A percentile compares a stretch with the other conserved stretches of the same genome.
Conservation (phyloP, 2,797 vertebrate species). For the Sus cebifrons region DNA sequence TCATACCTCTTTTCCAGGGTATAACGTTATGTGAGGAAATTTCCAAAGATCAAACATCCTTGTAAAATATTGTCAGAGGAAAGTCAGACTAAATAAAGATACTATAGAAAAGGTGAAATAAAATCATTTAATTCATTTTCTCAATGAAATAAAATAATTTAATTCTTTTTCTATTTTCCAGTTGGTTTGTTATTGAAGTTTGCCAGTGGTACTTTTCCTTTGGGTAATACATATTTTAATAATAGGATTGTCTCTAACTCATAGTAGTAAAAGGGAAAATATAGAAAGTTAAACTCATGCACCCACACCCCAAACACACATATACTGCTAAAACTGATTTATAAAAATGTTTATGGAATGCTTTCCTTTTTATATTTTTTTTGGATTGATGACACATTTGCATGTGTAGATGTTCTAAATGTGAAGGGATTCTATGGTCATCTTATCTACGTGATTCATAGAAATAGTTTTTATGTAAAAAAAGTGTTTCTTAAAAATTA, state of each 20-base stretch:
- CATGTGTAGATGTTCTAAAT: background rate
- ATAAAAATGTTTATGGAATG: background rate
- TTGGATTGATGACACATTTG: background rate
- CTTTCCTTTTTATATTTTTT: background rate
- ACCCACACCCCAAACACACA: accelerated
- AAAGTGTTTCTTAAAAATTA: background rate
- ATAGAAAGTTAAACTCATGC: background rate
- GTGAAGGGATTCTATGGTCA: background rate
- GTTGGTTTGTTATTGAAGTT: constrained; percentile 1
- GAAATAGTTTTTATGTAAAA: background rate
- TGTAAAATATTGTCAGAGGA: background rate
- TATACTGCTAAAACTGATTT: background rate
- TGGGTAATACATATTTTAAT: background rate
- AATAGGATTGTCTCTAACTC: background rate
- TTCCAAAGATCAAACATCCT: background rate
- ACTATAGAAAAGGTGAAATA: background rate
- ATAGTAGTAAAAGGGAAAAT: background rate
- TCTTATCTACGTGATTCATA: background rate
- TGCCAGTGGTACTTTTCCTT: background rate
- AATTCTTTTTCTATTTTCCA: constrained; percentile 21
- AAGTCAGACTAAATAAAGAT: constrained; percentile 35
- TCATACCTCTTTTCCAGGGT: background rate
- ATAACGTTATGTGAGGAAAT: background rate
- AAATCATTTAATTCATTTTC: too few species aligned
- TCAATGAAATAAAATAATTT: constrained; percentile 1